Conservation (phyloP, 2,888 invertebrate genomes). For the Drosophila setosimentum region DNA sequence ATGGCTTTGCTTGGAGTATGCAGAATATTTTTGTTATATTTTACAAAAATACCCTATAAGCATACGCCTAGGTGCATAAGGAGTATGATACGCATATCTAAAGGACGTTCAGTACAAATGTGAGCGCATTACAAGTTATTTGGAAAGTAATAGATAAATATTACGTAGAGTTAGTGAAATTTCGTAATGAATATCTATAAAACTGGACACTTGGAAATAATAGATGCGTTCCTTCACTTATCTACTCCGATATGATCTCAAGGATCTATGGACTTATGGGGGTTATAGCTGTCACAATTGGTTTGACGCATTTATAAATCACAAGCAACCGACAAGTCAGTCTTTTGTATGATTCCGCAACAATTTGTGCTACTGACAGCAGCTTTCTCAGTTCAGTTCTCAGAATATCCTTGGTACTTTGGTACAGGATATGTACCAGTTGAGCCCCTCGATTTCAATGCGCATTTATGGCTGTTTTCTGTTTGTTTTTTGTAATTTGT, state of each 20-base stretch:
- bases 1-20: conserved; percentile 21
- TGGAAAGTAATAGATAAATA: not conserved
- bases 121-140: not conserved
- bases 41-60: conserved; percentile 20
- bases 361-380: not conserved
- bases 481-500: conserved; percentile 53
- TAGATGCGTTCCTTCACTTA: not conserved
- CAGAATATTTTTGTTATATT: conserved; percentile 14
- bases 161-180: not conserved
- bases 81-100: not conserved
- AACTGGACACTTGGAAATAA: not conserved
- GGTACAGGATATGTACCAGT: conserved; percentile 23
- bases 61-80: not conserved
- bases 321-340: not conserved
- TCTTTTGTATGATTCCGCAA: not conserved
- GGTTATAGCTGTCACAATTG: not conserved
- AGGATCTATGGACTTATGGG: not conserved
- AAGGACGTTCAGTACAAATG: not conserved
- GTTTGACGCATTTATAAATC: not conserved
- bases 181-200: not conserved
- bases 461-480: conserved; percentile 31
- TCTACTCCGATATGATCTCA: not conserved
- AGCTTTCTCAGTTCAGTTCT: not conserved
- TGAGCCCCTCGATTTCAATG: not conserved
- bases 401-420: not conserved